phyloP scores from a whole-genome alignment of 2,888 invertebrate species.

The Agrilus biguttatus region DNA sequence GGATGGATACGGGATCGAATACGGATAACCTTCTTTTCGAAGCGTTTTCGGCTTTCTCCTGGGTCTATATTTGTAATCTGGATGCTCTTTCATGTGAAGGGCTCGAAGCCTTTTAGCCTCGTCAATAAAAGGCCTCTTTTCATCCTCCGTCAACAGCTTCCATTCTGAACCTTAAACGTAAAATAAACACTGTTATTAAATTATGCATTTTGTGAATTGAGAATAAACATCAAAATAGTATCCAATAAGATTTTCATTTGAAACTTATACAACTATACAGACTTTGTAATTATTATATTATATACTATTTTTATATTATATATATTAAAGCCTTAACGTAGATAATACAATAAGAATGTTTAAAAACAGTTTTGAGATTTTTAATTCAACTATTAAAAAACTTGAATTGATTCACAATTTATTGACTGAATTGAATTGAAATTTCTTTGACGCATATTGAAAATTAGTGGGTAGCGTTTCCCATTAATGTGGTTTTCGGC shows the following conservation, averaged over 20 bases:
- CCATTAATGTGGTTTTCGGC: no score
- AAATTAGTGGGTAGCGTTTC: no score
- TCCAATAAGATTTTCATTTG: not conserved
- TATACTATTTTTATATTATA: no score
- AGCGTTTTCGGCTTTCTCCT: slow-evolving; percentile 78
- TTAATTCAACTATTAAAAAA: no score
- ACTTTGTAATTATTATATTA: no score
- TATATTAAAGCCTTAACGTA: no score
- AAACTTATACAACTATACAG: no score
- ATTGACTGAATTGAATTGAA: no score
- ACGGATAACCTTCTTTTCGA: slow-evolving; percentile 81
- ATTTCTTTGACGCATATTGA: no score
- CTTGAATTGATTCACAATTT: no score
- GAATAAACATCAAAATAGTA: not conserved
- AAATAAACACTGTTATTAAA: slow-evolving; percentile 1
- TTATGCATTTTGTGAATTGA: not conserved
- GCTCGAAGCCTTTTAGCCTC: slow-evolving; percentile 89
- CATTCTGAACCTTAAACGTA: slow-evolving; percentile 71
- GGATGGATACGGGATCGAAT: slow-evolving; percentile 83
- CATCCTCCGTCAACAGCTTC: slow-evolving; percentile 86
- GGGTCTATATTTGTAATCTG: slow-evolving; percentile 88
- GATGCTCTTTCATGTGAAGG: slow-evolving; percentile 91
- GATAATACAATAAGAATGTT: no score
- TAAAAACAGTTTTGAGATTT: no score
- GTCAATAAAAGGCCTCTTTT: slow-evolving; percentile 94